Conservation (phyloP, 2,113 vertebrate species). For the Syrrhaptes paradoxus region DNA sequence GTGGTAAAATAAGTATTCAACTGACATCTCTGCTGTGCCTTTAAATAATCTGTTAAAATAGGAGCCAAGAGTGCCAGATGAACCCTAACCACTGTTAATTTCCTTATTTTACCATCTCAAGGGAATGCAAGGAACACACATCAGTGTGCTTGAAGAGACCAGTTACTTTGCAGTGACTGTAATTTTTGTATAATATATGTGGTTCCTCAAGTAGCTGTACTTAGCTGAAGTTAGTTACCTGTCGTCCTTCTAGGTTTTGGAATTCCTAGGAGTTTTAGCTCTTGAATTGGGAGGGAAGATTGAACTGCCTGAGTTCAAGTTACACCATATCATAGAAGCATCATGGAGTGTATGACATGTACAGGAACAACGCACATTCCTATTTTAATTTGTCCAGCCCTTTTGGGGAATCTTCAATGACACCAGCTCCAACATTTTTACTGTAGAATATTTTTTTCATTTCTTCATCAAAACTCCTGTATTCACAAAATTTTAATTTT, state of each 20-base stretch:
- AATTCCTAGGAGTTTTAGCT: neutral
- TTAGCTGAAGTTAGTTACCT: neutral
- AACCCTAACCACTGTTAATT: neutral
- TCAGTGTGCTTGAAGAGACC: accelerated
- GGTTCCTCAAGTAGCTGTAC: neutral
- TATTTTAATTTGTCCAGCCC: neutral
- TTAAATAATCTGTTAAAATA: neutral
- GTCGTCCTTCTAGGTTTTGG: neutral
- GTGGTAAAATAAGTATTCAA: neutral
- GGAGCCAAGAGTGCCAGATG: neutral
- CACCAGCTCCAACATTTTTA: neutral
- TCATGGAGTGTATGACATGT: neutral
- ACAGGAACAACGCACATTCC: neutral
- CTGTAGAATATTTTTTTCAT: neutral
- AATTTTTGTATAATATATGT: neutral
- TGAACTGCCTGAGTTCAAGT: neutral
- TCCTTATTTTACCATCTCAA: neutral
- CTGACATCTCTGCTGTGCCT: neutral
- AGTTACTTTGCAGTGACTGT: neutral
- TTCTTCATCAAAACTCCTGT: neutral
- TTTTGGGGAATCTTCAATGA: neutral
- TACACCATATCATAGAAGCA: neutral
- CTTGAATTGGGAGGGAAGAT: neutral
- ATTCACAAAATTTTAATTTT: neutral
- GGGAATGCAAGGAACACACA: neutral